phyloP scores from a whole-genome alignment of 2,888 invertebrate genomes.

The Myathropa florea region DNA sequence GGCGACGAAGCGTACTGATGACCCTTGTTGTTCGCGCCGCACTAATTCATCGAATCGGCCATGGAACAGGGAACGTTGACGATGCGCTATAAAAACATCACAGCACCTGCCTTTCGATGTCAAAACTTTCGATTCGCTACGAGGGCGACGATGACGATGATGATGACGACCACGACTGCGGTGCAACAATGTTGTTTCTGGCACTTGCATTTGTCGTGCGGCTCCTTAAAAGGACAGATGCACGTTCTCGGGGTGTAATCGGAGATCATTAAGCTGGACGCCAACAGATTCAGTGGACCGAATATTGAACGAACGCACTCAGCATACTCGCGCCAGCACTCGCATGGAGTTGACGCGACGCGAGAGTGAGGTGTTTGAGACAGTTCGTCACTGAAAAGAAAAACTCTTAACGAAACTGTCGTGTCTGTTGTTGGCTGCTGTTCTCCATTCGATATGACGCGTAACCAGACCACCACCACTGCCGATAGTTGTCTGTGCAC shows the following conservation, averaged over 20 bases:
- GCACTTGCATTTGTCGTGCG: conserved; percentile 48
- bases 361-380: conserved; percentile 22
- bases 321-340: too few species aligned
- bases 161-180: neutral
- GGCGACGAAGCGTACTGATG: neutral
- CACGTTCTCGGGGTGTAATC: conserved; percentile 35
- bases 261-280: conserved; percentile 62
- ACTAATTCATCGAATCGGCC: conserved; percentile 3
- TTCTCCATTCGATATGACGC: conserved; percentile 56
- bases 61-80: neutral
- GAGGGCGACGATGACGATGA: neutral
- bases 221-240: conserved; percentile 67
- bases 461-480: conserved; percentile 53
- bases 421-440: conserved; percentile 15
- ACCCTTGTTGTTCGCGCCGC: conserved; percentile 1
- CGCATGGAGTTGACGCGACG: neutral
- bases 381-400: conserved; percentile 32
- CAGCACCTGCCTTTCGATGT: conserved; percentile 56
- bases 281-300: conserved; percentile 37
- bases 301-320: neutral
- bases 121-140: conserved; percentile 35
- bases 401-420: conserved; percentile 11
- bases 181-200: conserved; percentile 36
- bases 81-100: conserved; percentile 20
- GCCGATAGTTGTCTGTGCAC: conserved; percentile 37